phyloP scores from a whole-genome alignment of 2,113 vertebrate genomes.

The Pangasianodon gigas region DNA sequence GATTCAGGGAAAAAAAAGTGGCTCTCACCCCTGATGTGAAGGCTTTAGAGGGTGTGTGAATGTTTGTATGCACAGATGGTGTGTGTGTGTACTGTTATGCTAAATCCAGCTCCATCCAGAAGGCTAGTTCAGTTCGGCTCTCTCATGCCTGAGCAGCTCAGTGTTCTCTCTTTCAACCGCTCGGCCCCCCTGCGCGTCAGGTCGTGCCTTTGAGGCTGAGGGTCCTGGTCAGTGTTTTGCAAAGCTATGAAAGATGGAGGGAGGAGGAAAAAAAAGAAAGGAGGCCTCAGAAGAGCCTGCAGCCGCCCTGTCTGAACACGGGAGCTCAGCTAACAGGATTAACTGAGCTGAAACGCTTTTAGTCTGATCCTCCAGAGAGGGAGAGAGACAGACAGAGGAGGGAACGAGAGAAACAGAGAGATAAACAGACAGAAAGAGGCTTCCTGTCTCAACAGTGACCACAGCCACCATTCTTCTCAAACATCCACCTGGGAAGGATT shows the following conservation, averaged over 20 bases:
- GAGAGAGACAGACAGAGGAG: constrained; percentile 1
- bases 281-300: constrained; percentile 30
- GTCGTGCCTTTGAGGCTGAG: constrained; percentile 62
- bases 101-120: constrained; percentile 8
- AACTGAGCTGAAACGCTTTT: constrained; percentile 55
- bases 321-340: constrained; percentile 71
- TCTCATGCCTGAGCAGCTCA: not conserved
- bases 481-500: not conserved
- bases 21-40: not conserved
- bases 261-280: not conserved
- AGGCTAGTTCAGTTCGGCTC: not conserved
- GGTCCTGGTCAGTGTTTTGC: constrained; percentile 33
- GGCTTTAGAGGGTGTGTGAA: constrained; percentile 25
- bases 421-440: constrained; percentile 16
- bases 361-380: constrained; percentile 24
- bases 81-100: constrained; percentile 30
- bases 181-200: constrained; percentile 41
- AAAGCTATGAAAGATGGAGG: constrained; percentile 10
- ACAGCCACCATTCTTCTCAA: constrained; percentile 10
- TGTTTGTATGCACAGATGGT: constrained; percentile 36
- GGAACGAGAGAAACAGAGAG: constrained; percentile 37
- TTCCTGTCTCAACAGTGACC: not conserved
- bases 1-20: constrained; percentile 1
- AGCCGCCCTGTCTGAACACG: constrained; percentile 45
- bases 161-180: constrained; percentile 17